Base-by-base conservation (phyloP, 2,113 vertebrate species). In the Elgaria multicarinata region DNA sequence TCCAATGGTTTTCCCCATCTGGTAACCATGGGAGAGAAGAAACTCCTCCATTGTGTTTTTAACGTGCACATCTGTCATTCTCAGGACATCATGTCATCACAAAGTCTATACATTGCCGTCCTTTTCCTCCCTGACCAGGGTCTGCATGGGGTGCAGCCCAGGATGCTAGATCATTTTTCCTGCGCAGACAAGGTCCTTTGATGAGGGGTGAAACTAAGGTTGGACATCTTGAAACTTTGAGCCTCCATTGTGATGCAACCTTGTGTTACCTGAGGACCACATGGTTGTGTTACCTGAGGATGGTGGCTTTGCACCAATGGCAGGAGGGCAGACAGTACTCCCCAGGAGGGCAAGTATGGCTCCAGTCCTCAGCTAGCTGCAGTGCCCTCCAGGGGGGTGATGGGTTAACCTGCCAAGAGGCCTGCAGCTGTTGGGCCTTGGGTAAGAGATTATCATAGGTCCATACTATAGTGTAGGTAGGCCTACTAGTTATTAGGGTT, bases 1-100 rank as follows among this genome's bases (percentile, higher is more conserved):
- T 90, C 97, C 96, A 83, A 97, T 95, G 90, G 96, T 97, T 92
- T 96, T 96, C 84, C 96, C 95, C 71, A 97, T 93, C 86, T 94
- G 92, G 93, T 97, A 97, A 88, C 97, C 96, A 81, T 95, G 95
- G 94, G 94, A 93, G 83, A 97, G 92, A 87, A 97, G 93, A 94
- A 97, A 94, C 83, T 93, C 90, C 91, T 97, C 96, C 96, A 96
- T 96, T 87, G 92, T 95, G 91, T 91, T 50, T 71, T 16, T 13
- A 1, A 26, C 39, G 18, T 82, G 69, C 89, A 91, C 88, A 66
- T 89, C 79, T 58, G n/a, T 93, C 42, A 82, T 83, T 89, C 90
- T 95, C 91, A 94, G 90, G 90, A 94, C 94, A 94, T 93, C 95
- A 93, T 83, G 78, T 93, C 93, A 94, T 24, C 0, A 58, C 3